Evolutionary conservation across 1,140 invertebrate genomes (phyloP).

Genomic region (Aphaenogaster floridana): DNA sequence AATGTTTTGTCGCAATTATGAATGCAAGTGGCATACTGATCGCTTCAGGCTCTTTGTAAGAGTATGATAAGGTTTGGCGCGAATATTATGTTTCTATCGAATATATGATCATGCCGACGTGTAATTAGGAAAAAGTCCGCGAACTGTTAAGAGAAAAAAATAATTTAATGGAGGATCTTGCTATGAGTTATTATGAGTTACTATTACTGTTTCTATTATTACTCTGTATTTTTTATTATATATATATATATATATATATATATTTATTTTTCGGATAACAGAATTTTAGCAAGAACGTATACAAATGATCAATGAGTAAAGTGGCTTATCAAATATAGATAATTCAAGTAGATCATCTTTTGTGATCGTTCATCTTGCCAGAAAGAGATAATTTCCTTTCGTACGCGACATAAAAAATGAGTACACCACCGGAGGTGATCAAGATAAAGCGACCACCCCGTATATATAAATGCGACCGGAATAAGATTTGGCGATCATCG

Average conservation of each 20-base stretch:
- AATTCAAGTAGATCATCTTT: background rate
- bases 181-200: background rate
- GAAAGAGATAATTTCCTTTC: background rate
- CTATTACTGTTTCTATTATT: background rate
- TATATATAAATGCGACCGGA: slow-evolving; percentile 33
- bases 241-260: background rate
- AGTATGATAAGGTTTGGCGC: background rate
- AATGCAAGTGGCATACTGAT: slow-evolving; percentile 31
- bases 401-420: slow-evolving; percentile 5
- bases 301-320: background rate
- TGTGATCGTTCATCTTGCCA: background rate
- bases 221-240: background rate
- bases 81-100: slow-evolving; percentile 20
- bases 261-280: background rate
- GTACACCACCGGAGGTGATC: background rate
- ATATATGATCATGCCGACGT: background rate
- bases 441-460: slow-evolving; percentile 41
- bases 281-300: background rate
- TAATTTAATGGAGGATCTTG: background rate
- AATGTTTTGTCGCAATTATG: slow-evolving; percentile 30
- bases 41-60: background rate
- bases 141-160: background rate
- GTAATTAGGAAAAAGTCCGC: background rate
- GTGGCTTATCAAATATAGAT: background rate
- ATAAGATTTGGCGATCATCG: slow-evolving; percentile 55